Percentiles rank a stretch among this genome's conserved stretches.
phyloP scores from a whole-genome alignment of 2,888 invertebrate species.

The Dione juno region DNA sequence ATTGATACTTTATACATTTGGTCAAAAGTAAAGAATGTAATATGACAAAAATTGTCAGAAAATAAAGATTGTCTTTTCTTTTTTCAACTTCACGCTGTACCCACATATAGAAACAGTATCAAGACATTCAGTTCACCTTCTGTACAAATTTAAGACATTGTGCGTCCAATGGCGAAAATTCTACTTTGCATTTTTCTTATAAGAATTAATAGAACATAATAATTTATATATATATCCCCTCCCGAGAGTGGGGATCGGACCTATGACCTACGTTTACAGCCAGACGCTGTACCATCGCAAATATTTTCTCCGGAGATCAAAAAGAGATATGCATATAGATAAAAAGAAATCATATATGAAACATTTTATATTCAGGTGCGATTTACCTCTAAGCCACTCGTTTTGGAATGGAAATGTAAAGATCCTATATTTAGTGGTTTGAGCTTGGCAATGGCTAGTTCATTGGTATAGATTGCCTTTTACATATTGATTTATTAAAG shows the following conservation, averaged over 20 bases:
- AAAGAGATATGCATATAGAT: neutral
- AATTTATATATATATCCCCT: too few species aligned
- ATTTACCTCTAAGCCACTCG: neutral
- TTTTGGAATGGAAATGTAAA: neutral
- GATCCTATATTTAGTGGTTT: neutral
- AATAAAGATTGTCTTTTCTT: neutral
- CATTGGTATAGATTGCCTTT: constrained; percentile 3
- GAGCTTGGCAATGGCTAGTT: neutral
- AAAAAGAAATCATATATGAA: neutral
- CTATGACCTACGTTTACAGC: too few species aligned
- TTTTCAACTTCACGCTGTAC: too few species aligned
- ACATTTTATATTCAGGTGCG: neutral
- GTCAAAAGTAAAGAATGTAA: neutral
- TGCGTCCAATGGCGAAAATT: too few species aligned
- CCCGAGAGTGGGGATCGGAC: too few species aligned
- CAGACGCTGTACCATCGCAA: too few species aligned
- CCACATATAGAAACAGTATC: too few species aligned
- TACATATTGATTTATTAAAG: constrained; percentile 3
- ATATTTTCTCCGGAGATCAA: neutral
- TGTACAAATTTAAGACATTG: too few species aligned
- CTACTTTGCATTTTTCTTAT: too few species aligned
- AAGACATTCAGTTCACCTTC: too few species aligned
- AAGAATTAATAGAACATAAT: too few species aligned
- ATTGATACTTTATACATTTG: neutral
- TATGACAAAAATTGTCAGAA: neutral